phyloP scores from a whole-genome alignment of 2,797 vertebrate genomes.

The Babyrousa celebensis region DNA sequence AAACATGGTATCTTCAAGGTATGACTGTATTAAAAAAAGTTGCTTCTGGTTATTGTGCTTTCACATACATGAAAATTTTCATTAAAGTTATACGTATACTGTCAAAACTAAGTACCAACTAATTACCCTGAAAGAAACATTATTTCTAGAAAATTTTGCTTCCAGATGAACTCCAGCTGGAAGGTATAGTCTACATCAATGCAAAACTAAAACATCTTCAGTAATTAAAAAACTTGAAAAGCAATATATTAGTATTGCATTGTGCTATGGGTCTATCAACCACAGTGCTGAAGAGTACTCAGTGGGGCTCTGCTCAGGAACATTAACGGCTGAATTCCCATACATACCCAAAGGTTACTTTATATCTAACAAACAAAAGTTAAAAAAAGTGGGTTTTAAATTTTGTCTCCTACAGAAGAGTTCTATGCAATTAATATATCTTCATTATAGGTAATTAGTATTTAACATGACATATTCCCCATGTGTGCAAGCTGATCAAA shows the following conservation, averaged over 20 bases:
- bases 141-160: constrained; percentile 32
- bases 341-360: not conserved
- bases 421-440: not conserved
- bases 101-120: not conserved
- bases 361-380: not conserved
- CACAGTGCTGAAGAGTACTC: not conserved
- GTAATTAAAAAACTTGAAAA: not conserved
- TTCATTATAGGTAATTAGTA: not conserved
- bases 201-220: constrained; percentile 27
- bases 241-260: not conserved
- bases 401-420: constrained; percentile 20
- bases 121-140: not conserved
- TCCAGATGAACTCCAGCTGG: not conserved
- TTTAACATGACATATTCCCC: not conserved
- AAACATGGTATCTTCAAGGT: too few relatives aligned
- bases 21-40: not conserved
- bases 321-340: not conserved
- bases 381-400: not conserved
- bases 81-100: not conserved
- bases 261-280: not conserved
- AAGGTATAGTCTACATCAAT: not conserved
- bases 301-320: not conserved
- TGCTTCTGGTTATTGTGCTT: not conserved
- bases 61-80: not conserved
- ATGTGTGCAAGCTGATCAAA: constrained; percentile 48